These are phyloP conservation scores for Hermaeophaga mercurialis DNA, from an alignment of 2,888 invertebrate genomes.

Conservation along the genomic window DNA sequence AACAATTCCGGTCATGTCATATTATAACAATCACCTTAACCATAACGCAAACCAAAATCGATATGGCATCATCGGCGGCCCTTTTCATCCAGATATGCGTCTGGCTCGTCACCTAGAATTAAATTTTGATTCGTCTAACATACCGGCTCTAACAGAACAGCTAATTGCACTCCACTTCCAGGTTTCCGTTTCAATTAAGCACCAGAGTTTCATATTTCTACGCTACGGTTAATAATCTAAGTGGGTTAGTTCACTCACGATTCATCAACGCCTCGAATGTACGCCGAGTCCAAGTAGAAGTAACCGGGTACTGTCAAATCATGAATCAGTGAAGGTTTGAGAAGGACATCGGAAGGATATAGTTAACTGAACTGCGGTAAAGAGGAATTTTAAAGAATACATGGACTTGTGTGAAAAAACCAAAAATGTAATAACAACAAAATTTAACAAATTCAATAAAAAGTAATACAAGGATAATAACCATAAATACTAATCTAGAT, in stretches of 20 bases:
- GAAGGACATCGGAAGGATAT: too few species aligned
- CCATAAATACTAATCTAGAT: too few species aligned
- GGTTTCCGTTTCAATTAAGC: conserved; percentile 3
- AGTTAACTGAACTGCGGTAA: too few species aligned
- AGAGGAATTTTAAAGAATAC: too few species aligned
- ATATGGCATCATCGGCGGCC: conserved; percentile 6
- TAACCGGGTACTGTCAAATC: too few species aligned
- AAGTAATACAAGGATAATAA: too few species aligned
- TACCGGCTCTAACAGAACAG: conserved; percentile 3
- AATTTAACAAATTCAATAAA: too few species aligned
- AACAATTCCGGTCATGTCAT: background rate
- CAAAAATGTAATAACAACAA: too few species aligned
- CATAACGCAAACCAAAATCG: conserved; percentile 3
- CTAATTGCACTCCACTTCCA: conserved; percentile 7
- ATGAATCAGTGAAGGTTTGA: too few species aligned
- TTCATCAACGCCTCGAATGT: too few species aligned
- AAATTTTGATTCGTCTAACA: conserved; percentile 6
- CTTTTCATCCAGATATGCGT: background rate
- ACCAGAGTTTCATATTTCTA: background rate
- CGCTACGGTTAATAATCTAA: background rate
- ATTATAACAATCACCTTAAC: conserved; percentile 1
- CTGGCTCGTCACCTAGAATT: conserved; percentile 7
- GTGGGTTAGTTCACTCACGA: background rate
- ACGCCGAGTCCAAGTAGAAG: too few species aligned
- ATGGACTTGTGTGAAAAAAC: too few species aligned